Conservation (phyloP, 2,113 vertebrate species). For the Dissostichus mawsoni region DNA sequence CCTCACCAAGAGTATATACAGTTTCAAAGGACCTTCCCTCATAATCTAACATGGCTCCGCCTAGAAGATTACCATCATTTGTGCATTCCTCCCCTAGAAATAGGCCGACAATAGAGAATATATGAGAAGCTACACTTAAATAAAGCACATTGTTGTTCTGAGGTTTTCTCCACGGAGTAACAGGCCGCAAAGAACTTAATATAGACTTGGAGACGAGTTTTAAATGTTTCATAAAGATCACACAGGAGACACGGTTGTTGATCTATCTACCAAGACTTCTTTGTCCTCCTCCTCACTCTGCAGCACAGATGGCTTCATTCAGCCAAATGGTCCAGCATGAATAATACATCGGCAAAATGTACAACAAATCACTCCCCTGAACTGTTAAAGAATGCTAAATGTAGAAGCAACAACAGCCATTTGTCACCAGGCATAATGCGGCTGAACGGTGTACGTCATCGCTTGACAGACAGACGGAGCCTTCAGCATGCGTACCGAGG, state of each 20-base stretch:
- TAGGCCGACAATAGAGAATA: slow-evolving; percentile 66
- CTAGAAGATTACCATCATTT: slow-evolving; percentile 68
- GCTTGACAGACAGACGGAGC: slow-evolving; percentile 42
- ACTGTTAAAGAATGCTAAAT: slow-evolving; percentile 14
- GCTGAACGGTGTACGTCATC: slow-evolving; percentile 20
- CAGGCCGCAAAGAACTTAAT: slow-evolving; percentile 14
- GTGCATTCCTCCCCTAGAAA: slow-evolving; percentile 70
- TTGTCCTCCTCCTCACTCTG: slow-evolving; percentile 45
- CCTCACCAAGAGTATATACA: slow-evolving; percentile 46
- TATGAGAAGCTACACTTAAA: slow-evolving; percentile 52
- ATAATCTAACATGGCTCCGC: slow-evolving; percentile 58
- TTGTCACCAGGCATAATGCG: slow-evolving; percentile 19
- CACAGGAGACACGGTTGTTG: slow-evolving; percentile 11
- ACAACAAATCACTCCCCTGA: slow-evolving; percentile 34
- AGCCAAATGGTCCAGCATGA: slow-evolving; percentile 53
- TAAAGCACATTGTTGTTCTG: slow-evolving; percentile 41
- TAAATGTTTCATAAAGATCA: slow-evolving; percentile 44
- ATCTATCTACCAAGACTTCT: slow-evolving; percentile 42
- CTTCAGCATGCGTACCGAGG: slow-evolving; percentile 37
- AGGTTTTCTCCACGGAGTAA: slow-evolving; percentile 16
- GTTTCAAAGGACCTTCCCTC: slow-evolving; percentile 53
- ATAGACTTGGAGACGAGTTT: slow-evolving; percentile 36
- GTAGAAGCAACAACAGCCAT: slow-evolving; percentile 33
- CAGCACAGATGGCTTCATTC: slow-evolving; percentile 68
- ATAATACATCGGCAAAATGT: slow-evolving; percentile 52